Evolutionary conservation across 2,888 invertebrate species (phyloP), one percentile per base, ranked within the genome.

Genomic region (Aleiodes leptofemur): DNA sequence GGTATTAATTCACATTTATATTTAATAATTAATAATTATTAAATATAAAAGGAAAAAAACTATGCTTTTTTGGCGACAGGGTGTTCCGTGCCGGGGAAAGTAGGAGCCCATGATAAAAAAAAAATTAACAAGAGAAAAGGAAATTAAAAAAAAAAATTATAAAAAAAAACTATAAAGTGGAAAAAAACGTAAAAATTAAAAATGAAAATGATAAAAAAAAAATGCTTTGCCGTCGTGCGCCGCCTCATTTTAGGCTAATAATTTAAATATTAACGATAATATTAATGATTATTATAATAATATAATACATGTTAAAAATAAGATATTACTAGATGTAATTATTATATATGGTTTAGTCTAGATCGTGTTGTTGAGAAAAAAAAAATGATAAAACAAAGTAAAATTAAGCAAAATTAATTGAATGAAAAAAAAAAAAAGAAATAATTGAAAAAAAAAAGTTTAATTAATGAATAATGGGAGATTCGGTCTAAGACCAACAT

Each of bases 311-410:
- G 89, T 89, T 89, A 89, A 83, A 43, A 86, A 86, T 89, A 89
- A 89, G 89, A 88, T 89, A 89, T 88, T 89, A 89, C 88, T 89
- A 89, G 89, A 89, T 88, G 89, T 89, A 88, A 89, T 89, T 88
- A 89, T 89, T 89, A 89, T 89, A 86, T 85, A 89, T 89, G 88
- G 87, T 88, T 87, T 89, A 89, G 89, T 87, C 84, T 89, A 89
- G 89, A 88, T 88, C 88, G 89, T 89, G 88, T 88, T 89, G 88
- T 89, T 89, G 86, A 89, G 85, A 85, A 87, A 87, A 86, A 86
- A 82, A 84, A 83, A 82, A 14, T 16, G 16, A 74, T 83, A 85
- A 88, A 85, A 84, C 83, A 85, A 86, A 85, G 84, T 85, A 86
- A 82, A 83, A 84, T 83, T 84, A 84, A 86, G 85, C 80, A 79